Conservation (phyloP, 2,113 vertebrate genomes). For the Dicrurus megarhynchus region DNA sequence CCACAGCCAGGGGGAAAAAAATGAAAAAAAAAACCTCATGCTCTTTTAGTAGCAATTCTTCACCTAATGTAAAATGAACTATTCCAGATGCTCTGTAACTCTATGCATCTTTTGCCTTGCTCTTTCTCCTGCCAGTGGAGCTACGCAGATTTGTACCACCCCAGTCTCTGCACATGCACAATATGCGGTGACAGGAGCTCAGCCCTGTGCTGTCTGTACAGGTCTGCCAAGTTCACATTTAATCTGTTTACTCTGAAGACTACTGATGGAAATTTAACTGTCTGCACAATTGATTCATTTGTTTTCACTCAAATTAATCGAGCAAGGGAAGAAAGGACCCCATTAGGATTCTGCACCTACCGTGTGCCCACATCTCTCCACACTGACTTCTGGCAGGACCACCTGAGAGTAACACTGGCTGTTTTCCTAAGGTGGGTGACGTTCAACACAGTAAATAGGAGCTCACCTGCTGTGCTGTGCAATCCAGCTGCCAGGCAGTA, state of each 20-base stretch:
- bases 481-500: neutral
- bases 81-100: neutral
- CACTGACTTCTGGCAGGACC: rapidly evolving
- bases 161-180: neutral
- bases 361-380: neutral
- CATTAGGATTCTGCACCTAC: neutral
- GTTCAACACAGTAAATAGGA: rapidly evolving
- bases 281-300: neutral
- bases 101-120: neutral
- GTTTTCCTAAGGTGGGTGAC: neutral
- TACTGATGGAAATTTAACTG: neutral
- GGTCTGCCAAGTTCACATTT: neutral
- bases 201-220: neutral
- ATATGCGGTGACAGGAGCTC: neutral
- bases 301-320: neutral
- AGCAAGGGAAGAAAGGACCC: neutral
- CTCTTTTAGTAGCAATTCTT: neutral
- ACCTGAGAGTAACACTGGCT: rapidly evolving
- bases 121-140: neutral
- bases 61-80: neutral
- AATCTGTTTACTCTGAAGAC: neutral
- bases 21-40: rapidly evolving
- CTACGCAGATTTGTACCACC: neutral
- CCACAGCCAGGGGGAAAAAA: rapidly evolving
- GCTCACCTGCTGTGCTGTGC: neutral